Evolutionary conservation across 2,113 vertebrate genomes (phyloP).

Genomic region (Anguilla rostrata): DNA sequence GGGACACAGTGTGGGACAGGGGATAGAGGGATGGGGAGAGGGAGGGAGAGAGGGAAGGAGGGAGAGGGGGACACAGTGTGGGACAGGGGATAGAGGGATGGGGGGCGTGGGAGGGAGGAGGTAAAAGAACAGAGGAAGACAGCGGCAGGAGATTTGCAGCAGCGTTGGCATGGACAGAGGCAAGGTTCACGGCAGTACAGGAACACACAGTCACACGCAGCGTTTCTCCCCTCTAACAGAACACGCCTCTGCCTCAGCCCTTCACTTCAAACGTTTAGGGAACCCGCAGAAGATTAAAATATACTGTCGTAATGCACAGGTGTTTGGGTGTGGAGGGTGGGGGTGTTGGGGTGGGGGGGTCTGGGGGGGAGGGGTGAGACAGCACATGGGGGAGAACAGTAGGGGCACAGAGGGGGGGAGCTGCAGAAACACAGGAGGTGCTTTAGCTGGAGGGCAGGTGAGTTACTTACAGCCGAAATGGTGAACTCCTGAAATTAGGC

Average conservation of each 20-base stretch:
- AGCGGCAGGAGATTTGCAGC: constrained; percentile 23
- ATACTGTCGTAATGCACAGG: background rate
- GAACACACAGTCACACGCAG: background rate
- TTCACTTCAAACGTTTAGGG: background rate
- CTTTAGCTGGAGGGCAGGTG: constrained; percentile 60
- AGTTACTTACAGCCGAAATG: constrained; percentile 92
- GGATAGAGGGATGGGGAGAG: background rate
- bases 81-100: background rate
- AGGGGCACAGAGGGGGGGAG: constrained; percentile 44
- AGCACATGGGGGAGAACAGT: constrained; percentile 18
- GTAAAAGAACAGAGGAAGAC: background rate
- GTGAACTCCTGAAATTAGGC: constrained; percentile 88
- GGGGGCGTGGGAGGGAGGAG: no score
- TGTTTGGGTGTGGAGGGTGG: background rate
- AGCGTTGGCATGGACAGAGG: constrained; percentile 26
- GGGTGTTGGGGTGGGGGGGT: no score
- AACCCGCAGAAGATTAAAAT: background rate
- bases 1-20: background rate
- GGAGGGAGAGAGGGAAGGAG: background rate
- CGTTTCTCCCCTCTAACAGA: background rate
- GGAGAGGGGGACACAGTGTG: no score
- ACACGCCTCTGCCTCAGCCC: background rate
- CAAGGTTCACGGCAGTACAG: constrained; percentile 12
- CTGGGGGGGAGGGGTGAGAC: background rate
- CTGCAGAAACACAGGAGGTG: constrained; percentile 33